Evolutionary conservation across 2,888 invertebrate genomes (phyloP).

Genomic region (Pasiphila rectangulata): DNA sequence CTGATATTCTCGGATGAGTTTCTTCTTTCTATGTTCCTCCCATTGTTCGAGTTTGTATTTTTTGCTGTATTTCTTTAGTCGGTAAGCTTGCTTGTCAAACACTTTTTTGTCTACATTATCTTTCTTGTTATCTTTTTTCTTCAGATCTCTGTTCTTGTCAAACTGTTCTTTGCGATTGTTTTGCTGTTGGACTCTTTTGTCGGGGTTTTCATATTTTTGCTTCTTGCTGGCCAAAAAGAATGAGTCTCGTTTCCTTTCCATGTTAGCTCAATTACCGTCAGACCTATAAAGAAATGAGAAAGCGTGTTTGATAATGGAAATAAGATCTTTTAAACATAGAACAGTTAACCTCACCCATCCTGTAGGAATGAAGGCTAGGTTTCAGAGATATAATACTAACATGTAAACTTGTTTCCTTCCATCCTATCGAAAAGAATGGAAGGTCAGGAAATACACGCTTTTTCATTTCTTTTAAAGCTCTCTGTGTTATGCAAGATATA

Average conservation of each 20-base stretch:
- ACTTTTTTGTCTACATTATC: slow-evolving; percentile 70
- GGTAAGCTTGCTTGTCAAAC: slow-evolving; percentile 85
- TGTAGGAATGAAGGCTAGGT: neutral
- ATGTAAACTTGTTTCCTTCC: slow-evolving; percentile 9
- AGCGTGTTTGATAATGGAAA: slow-evolving; percentile 68
- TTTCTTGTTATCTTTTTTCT: slow-evolving; percentile 15
- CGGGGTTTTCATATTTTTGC: slow-evolving; percentile 26
- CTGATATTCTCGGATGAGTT: slow-evolving; percentile 77
- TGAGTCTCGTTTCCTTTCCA: slow-evolving; percentile 63
- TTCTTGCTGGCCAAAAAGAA: slow-evolving; percentile 61
- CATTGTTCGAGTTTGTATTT: slow-evolving; percentile 85
- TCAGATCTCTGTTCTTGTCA: slow-evolving; percentile 48
- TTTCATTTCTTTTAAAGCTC: slow-evolving; percentile 61
- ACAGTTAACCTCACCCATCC: neutral
- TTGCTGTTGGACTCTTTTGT: slow-evolving; percentile 19
- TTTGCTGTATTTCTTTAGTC: slow-evolving; percentile 85
- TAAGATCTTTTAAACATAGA: slow-evolving; percentile 25
- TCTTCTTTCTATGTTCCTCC: slow-evolving; percentile 83
- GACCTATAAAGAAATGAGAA: slow-evolving; percentile 76
- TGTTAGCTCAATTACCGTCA: slow-evolving; percentile 44
- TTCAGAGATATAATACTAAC: neutral
- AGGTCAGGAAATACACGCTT: slow-evolving; percentile 55
- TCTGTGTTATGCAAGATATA: no score
- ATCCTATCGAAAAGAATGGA: slow-evolving; percentile 8
- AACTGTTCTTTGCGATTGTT: slow-evolving; percentile 52